These are phyloP conservation scores for Drosophila mayaguana DNA, from an alignment of 2,888 invertebrate species.

Conservation along the genomic window DNA sequence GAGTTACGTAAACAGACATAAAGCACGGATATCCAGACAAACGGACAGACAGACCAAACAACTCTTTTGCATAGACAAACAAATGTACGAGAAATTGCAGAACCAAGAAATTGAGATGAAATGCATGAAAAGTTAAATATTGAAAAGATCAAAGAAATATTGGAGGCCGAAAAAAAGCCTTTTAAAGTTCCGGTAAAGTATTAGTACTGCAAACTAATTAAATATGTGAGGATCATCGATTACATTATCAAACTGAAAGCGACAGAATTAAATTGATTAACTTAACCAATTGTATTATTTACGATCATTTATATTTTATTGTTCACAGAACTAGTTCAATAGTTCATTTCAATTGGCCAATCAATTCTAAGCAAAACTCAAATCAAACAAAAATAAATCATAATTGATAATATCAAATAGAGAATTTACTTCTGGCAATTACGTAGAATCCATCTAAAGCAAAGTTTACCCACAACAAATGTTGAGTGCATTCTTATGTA, in stretches of 20 bases:
- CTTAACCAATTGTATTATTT: no score
- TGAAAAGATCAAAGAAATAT: not conserved
- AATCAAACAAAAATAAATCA: not conserved
- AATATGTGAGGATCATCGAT: not conserved
- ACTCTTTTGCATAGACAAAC: constrained; percentile 33
- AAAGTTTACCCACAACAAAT: not conserved
- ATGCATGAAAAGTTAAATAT: not conserved
- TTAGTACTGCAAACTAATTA: not conserved
- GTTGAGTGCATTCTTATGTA: constrained; percentile 1
- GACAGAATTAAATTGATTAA: no score
- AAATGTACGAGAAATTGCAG: not conserved
- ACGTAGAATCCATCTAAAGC: not conserved
- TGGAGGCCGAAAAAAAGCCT: not conserved
- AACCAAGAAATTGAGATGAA: not conserved
- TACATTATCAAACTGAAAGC: no score
- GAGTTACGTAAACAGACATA: constrained; percentile 40
- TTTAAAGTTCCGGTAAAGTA: not conserved
- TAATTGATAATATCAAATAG: not conserved
- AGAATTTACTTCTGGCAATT: not conserved
- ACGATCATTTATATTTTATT: no score
- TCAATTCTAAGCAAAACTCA: not conserved
- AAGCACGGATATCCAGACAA: not conserved
- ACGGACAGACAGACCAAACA: constrained; percentile 1
- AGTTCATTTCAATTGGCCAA: not conserved
- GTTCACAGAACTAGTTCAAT: not conserved